Conservation (phyloP, 2,797 vertebrate species). For the Coendou prehensilis region DNA sequence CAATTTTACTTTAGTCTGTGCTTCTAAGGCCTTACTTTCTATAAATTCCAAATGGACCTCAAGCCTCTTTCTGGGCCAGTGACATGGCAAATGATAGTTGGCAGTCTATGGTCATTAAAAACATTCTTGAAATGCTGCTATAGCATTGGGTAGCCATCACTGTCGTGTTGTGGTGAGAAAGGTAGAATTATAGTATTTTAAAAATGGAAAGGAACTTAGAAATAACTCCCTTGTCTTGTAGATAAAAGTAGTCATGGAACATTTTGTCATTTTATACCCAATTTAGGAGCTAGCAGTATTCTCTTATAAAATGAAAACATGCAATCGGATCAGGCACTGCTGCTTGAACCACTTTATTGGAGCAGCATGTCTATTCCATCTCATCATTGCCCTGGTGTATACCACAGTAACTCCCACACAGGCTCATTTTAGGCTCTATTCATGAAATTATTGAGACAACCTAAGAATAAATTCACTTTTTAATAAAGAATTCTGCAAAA, state of each 20-base stretch:
- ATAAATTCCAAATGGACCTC: constrained; percentile 53
- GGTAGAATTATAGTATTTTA: constrained; percentile 69
- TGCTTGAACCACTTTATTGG: neutral
- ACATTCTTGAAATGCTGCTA: neutral
- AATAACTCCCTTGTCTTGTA: constrained; percentile 67
- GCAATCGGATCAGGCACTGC: constrained; percentile 42
- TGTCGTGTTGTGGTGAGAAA: constrained; percentile 52
- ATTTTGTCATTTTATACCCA: constrained; percentile 74
- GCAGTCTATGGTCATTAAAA: constrained; percentile 66
- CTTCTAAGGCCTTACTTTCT: neutral
- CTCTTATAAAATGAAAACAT: constrained; percentile 70
- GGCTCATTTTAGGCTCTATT: neutral
- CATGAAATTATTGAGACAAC: constrained; percentile 25
- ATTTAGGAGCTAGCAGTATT: constrained; percentile 72
- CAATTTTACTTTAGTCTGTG: neutral
- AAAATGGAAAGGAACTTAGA: constrained; percentile 72
- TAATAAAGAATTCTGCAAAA: constrained; percentile 52
- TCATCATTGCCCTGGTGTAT: neutral
- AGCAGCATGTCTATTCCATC: neutral
- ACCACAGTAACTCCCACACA: neutral
- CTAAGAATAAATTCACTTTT: constrained; percentile 55
- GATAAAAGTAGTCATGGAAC: constrained; percentile 72
- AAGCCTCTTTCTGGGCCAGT: constrained; percentile 15
- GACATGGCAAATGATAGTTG: constrained; percentile 73
- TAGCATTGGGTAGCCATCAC: constrained; percentile 47